Conservation (phyloP, 2,888 invertebrate genomes). For the Melinaea marsaeus region DNA sequence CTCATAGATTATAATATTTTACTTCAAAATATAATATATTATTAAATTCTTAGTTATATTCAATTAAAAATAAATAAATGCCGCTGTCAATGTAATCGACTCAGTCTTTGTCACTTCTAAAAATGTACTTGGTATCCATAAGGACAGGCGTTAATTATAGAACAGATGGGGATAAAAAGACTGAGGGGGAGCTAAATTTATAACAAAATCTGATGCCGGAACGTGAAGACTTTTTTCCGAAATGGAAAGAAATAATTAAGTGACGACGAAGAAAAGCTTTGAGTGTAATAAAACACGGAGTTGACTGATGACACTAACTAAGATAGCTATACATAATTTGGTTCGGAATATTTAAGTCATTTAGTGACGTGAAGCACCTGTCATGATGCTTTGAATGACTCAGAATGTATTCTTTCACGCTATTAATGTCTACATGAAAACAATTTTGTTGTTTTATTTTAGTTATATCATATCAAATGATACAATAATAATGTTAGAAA, state of each 20-base stretch:
- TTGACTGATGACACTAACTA: conserved; percentile 60
- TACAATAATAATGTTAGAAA: no score
- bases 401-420: conserved; percentile 11
- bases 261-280: conserved; percentile 55
- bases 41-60: neutral
- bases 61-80: neutral
- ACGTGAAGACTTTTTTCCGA: conserved; percentile 56
- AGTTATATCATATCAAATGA: no score
- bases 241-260: conserved; percentile 72
- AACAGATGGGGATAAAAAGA: conserved; percentile 46
- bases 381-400: conserved; percentile 36
- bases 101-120: conserved; percentile 27
- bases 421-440: conserved; percentile 7
- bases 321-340: conserved; percentile 46
- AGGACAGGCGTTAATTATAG: conserved; percentile 59
- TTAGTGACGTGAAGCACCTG: conserved; percentile 57
- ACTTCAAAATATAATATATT: no score
- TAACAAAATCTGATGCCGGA: conserved; percentile 67
- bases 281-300: conserved; percentile 66
- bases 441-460: neutral
- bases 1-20: no score
- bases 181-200: conserved; percentile 66
- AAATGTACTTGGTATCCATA: conserved; percentile 44
- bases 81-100: conserved; percentile 9
- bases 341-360: conserved; percentile 44